phyloP scores from a whole-genome alignment of 1,140 invertebrate genomes.

The Ctenoplectra terminalis region DNA sequence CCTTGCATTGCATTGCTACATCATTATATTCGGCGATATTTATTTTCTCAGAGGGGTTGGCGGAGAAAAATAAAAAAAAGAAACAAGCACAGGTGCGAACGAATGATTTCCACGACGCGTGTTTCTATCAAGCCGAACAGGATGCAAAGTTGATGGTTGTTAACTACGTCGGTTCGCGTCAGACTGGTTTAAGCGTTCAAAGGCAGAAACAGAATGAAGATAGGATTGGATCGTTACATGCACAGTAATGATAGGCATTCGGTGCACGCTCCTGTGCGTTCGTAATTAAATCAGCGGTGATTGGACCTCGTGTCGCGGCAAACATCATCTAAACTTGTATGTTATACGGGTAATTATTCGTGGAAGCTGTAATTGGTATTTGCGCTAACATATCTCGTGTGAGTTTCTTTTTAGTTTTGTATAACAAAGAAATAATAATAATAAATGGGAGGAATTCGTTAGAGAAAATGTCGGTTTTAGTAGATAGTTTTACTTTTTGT shows the following conservation, averaged over 20 bases:
- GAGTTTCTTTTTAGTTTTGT: not conserved
- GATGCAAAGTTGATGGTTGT: not conserved
- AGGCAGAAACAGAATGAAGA: not conserved
- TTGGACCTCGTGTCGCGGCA: not conserved
- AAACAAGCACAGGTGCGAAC: not conserved
- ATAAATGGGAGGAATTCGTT: too few relatives aligned
- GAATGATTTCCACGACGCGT: too few relatives aligned
- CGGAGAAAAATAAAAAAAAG: too few relatives aligned
- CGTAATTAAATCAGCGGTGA: slow-evolving; percentile 40
- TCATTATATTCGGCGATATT: not conserved
- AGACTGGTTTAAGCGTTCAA: not conserved
- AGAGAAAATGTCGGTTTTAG: too few relatives aligned
- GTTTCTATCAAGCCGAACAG: not conserved
- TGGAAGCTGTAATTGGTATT: not conserved
- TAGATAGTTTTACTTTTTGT: too few relatives aligned
- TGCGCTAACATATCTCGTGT: not conserved
- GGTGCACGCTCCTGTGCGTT: not conserved
- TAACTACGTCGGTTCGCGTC: not conserved
- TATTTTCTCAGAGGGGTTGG: too few relatives aligned
- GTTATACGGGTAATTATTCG: not conserved
- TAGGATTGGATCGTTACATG: slow-evolving; percentile 14
- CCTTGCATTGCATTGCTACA: not conserved
- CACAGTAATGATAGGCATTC: slow-evolving; percentile 15
- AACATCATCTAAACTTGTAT: not conserved
- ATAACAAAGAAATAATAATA: too few relatives aligned